Evolutionary conservation across 2,888 invertebrate species (phyloP).

Genomic region (Tupiocoris notatus): DNA sequence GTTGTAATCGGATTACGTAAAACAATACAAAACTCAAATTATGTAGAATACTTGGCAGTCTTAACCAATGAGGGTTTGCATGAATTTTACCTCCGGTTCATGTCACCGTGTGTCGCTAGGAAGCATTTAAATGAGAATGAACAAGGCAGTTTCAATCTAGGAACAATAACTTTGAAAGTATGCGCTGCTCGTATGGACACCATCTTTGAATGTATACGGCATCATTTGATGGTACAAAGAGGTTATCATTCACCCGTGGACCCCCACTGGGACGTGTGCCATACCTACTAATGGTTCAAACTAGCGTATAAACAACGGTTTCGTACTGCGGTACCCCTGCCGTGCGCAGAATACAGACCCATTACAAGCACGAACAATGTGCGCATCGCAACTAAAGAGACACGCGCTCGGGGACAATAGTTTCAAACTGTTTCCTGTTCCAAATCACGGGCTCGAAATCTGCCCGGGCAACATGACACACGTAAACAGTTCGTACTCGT

Average conservation of each 20-base stretch:
- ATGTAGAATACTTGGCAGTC: no score
- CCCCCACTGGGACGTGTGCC: not conserved
- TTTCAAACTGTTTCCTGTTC: not conserved
- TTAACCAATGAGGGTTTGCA: no score
- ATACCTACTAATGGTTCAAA: not conserved
- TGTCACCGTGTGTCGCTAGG: no score
- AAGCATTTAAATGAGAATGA: no score
- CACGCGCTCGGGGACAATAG: not conserved
- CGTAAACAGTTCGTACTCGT: no score
- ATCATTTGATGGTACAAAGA: not conserved
- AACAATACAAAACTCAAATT: no score
- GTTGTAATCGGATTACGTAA: no score
- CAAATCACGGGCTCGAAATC: not conserved
- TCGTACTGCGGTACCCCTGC: not conserved
- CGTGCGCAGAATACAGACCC: constrained; percentile 24
- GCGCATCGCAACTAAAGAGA: not conserved
- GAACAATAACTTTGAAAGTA: not conserved
- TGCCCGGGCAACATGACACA: not conserved
- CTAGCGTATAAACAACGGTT: not conserved
- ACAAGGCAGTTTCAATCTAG: no score
- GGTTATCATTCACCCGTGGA: not conserved
- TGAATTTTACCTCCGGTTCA: no score
- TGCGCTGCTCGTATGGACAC: no score
- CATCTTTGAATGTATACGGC: not conserved
- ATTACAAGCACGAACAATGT: constrained; percentile 7